phyloP scores from a whole-genome alignment of 2,888 invertebrate species.

The Euspilapteryx auroguttella region DNA sequence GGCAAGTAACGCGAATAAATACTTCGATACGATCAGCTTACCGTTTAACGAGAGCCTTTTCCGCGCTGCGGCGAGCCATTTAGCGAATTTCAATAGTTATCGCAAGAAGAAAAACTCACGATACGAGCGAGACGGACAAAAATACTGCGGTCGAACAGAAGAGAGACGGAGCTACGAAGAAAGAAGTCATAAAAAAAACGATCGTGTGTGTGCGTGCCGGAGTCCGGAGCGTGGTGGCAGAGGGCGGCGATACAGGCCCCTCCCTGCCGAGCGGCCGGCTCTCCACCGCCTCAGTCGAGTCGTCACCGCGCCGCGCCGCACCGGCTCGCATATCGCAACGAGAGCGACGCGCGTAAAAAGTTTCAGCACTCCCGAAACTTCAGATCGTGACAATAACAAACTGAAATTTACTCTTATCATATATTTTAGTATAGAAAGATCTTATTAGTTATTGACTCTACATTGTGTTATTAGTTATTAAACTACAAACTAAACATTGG shows the following conservation, averaged over 20 bases:
- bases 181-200: slow-evolving; percentile 59
- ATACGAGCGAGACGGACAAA: slow-evolving; percentile 31
- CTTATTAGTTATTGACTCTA: no score
- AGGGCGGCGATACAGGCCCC: slow-evolving; percentile 56
- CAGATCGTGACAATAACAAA: slow-evolving; percentile 3
- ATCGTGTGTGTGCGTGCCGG: slow-evolving; percentile 56
- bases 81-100: slow-evolving; percentile 62
- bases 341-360: slow-evolving; percentile 46
- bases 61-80: slow-evolving; percentile 56
- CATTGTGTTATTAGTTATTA: no score
- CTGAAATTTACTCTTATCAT: background rate
- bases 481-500: no score
- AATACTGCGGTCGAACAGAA: slow-evolving; percentile 24
- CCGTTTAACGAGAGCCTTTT: slow-evolving; percentile 58
- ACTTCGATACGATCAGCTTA: slow-evolving; percentile 51
- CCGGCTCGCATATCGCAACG: slow-evolving; percentile 30
- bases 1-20: slow-evolving; percentile 46
- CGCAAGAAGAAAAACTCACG: slow-evolving; percentile 54
- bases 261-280: slow-evolving; percentile 42
- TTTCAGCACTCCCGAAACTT: slow-evolving; percentile 42
- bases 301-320: slow-evolving; percentile 43
- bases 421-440: no score
- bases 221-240: slow-evolving; percentile 49
- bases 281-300: slow-evolving; percentile 48
- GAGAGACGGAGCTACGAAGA: slow-evolving; percentile 45